Base-by-base conservation (phyloP, 92 coral and sea anemone species). In the Plumapathes pennacea region DNA sequence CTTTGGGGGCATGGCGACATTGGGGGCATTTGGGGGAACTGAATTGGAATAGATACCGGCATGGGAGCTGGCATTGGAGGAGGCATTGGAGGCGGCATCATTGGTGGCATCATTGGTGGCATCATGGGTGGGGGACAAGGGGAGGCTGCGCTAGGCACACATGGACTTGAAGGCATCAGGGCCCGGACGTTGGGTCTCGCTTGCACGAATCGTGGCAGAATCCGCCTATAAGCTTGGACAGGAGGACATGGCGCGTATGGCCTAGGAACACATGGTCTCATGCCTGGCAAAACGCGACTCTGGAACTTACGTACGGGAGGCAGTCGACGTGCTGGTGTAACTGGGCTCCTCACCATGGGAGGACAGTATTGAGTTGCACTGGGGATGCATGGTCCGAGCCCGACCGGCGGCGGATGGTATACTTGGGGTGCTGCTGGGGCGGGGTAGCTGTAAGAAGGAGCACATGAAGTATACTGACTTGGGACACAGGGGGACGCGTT, bases 321-420 rank as follows among this genome's bases (percentile, higher is more conserved):
- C 12, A 41, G 33, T 31, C 43, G 29, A 31, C 63, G 30, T 52
- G 52, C 54, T 36, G 38, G 43, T 19, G 26, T 54, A 1, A 42
- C 19, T 4, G 73, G 63, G 36, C 40, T 52, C 26, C 53, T 57
- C 26, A 29, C 22, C 22, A 66, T 18, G 38, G 43, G 52, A 27
- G 65, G 43, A 48, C 73, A 66, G 46, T 44, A 66, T 61, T 66
- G 77, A 60, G 72, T 80, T 5, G 34, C 54, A 21, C 60, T 74
- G 49, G 71, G 88, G 40, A 65, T 64, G 26, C 88, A 81, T 0
- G 88, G 88, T 38, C 64, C 65, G 13, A n/a, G n/a, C n/a, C n/a
- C n/a, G n/a, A n/a, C n/a, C 44, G 73, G 42, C 22, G 73, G 51
- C 13, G 62, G 38, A 10, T 41, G 72, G 12, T 26, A 52, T n/a